Evolutionary conservation across 2,113 vertebrate species (phyloP).

Genomic region (Amazona vittata): DNA sequence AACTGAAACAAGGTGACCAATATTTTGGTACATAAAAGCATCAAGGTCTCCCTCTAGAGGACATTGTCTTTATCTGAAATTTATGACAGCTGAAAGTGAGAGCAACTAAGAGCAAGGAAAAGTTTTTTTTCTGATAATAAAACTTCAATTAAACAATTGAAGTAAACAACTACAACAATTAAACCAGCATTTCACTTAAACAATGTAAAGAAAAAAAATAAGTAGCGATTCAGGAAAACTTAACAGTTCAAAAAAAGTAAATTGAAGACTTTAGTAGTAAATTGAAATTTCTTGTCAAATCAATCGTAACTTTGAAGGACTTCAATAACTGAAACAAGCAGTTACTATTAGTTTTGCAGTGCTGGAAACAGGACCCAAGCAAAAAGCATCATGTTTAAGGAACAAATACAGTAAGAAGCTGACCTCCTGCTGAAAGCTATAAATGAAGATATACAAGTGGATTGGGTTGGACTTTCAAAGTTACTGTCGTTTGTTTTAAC

Average conservation of each 20-base stretch:
- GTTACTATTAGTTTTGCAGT: neutral
- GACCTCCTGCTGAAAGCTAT: neutral
- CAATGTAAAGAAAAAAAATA: neutral
- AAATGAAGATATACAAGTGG: neutral
- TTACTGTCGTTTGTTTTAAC: neutral
- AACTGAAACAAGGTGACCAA: neutral
- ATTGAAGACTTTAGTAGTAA: neutral
- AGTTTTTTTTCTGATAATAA: neutral
- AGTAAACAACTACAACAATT: neutral
- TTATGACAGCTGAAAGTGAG: neutral
- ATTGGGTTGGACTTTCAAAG: neutral
- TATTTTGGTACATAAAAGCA: constrained; percentile 1
- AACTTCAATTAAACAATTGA: neutral
- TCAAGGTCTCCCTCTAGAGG: constrained; percentile 60
- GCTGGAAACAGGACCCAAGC: neutral
- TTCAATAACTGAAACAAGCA: neutral
- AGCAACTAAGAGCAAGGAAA: neutral
- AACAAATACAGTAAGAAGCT: neutral
- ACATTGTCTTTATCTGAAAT: neutral
- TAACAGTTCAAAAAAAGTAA: neutral
- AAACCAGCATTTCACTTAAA: neutral
- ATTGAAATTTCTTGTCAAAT: neutral
- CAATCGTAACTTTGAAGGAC: neutral
- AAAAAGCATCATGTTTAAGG: neutral
- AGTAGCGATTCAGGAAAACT: neutral